A percentile compares a stretch with the other conserved stretches of the same genome.
Evolutionary conservation across 2,797 vertebrate genomes (phyloP).

Genomic region (Coendou prehensilis): DNA sequence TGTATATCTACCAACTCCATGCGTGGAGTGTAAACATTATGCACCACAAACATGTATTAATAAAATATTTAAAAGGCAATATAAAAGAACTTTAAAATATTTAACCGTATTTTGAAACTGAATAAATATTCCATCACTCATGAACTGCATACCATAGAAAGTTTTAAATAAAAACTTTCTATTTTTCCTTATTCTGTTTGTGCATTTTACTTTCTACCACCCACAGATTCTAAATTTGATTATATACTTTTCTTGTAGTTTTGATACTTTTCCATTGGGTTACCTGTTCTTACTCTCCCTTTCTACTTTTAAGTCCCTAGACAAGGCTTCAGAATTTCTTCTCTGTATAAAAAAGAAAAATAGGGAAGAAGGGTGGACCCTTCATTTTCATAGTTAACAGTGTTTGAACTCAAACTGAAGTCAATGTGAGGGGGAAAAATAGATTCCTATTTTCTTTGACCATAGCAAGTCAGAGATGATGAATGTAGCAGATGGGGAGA

Average conservation of each 20-base stretch:
- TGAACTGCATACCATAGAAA: too few species aligned
- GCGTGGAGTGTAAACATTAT: too few species aligned
- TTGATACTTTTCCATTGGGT: background rate
- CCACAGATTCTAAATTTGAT: background rate
- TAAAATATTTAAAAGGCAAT: too few species aligned
- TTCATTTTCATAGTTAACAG: background rate
- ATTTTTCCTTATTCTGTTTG: slow-evolving; percentile 13
- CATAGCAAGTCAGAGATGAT: slow-evolving; percentile 35
- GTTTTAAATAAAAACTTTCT: background rate
- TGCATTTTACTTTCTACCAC: background rate
- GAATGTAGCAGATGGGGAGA: background rate
- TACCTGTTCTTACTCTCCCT: background rate
- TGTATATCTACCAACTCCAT: too few species aligned
- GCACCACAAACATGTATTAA: too few species aligned
- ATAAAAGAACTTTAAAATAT: too few species aligned
- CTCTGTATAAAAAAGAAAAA: slow-evolving; percentile 46
- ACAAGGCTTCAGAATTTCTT: background rate
- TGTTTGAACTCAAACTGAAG: slow-evolving; percentile 51
- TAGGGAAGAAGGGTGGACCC: background rate
- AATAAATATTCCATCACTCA: too few species aligned
- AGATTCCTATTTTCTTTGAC: slow-evolving; percentile 23
- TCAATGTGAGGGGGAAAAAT: slow-evolving; percentile 31
- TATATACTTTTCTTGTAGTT: background rate
- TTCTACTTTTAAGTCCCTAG: background rate
- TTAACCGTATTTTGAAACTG: too few species aligned